These are phyloP conservation scores for Prunella fulvescens DNA, from an alignment of 2,113 vertebrate species.

Conservation along the genomic window DNA sequence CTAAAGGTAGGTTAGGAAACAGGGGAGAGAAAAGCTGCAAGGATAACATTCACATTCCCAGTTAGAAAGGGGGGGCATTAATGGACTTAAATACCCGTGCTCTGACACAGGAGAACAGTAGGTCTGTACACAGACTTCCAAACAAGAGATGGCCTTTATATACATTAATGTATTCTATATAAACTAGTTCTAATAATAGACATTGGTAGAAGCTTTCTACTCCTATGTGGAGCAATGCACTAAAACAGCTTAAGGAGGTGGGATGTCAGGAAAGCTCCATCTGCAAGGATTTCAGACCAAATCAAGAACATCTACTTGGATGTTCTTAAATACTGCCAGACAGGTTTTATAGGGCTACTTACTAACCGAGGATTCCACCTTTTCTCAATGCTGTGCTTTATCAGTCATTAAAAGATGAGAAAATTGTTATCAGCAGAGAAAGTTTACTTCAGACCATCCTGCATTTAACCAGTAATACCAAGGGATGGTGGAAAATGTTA, in stretches of 20 bases:
- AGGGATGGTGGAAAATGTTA: background rate
- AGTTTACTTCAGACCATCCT: background rate
- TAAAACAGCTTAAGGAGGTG: background rate
- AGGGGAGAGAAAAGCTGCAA: background rate
- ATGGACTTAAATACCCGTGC: background rate
- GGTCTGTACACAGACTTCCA: background rate
- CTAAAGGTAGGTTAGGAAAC: background rate
- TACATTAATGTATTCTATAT: background rate
- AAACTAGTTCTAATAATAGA: background rate
- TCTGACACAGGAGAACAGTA: background rate
- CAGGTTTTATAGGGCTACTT: background rate
- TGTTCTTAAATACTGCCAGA: background rate
- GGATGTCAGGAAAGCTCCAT: background rate
- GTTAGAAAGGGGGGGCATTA: background rate
- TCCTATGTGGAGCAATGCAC: background rate
- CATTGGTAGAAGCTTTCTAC: background rate
- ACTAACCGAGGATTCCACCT: background rate
- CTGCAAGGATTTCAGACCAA: background rate
- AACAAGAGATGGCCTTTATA: background rate
- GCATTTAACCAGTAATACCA: background rate
- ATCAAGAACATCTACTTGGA: background rate
- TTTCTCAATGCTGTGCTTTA: background rate
- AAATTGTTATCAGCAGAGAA: background rate
- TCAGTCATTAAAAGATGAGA: background rate
- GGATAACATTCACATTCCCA: background rate